phyloP scores from a whole-genome alignment of 2,888 invertebrate species.

The Drosophila cognata region DNA sequence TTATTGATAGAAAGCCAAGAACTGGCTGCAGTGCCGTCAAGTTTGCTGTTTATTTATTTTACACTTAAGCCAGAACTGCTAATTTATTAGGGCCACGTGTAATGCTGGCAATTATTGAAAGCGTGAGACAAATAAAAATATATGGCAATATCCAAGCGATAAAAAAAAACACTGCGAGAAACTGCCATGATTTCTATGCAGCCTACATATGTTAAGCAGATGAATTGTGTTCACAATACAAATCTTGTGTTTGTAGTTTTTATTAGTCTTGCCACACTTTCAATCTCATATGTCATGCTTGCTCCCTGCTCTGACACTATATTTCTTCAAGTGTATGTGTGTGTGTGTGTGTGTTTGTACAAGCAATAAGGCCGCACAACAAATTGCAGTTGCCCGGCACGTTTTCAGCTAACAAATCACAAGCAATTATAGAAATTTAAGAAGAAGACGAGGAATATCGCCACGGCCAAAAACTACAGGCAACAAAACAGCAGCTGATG shows the following conservation, averaged over 20 bases:
- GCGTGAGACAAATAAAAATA: slow-evolving; percentile 80
- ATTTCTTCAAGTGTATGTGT: slow-evolving; percentile 26
- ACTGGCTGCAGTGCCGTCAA: slow-evolving; percentile 33
- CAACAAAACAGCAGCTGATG: slow-evolving; percentile 68
- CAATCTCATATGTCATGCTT: background rate
- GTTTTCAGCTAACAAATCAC: slow-evolving; percentile 78
- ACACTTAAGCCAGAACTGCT: slow-evolving; percentile 63
- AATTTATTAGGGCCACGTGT: slow-evolving; percentile 79
- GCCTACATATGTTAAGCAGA: background rate
- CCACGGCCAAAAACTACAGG: slow-evolving; percentile 21
- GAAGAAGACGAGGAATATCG: slow-evolving; percentile 62
- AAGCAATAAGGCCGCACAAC: slow-evolving; percentile 55
- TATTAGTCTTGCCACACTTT: background rate
- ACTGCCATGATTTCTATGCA: background rate
- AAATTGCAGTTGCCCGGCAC: slow-evolving; percentile 79
- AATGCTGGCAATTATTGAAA: slow-evolving; percentile 79
- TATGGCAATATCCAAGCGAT: slow-evolving; percentile 57
- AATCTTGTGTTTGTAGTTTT: background rate
- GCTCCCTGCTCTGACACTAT: background rate
- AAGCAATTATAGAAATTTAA: slow-evolving; percentile 81
- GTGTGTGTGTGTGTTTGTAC: slow-evolving; percentile 17
- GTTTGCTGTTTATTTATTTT: slow-evolving; percentile 66
- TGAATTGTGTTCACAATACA: background rate
- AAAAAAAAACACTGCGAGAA: slow-evolving; percentile 11
- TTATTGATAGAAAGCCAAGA: background rate